Evolutionary conservation across 1,140 invertebrate genomes (phyloP).

Genomic region (Drosophila santomea): DNA sequence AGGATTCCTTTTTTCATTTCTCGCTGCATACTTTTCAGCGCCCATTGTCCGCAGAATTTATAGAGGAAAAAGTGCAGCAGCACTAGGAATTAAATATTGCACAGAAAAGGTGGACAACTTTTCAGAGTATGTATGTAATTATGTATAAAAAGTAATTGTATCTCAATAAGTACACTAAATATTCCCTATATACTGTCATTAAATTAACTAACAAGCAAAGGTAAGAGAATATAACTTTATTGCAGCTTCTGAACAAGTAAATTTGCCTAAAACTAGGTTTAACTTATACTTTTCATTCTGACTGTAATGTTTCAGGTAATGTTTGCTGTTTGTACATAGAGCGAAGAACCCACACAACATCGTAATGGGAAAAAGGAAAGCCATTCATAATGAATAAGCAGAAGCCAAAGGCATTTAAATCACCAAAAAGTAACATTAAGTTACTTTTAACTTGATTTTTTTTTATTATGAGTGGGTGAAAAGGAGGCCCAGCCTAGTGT

Average conservation of each 20-base stretch:
- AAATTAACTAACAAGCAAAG: no score
- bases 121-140: neutral
- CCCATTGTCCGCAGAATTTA: constrained; percentile 31
- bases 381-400: constrained; percentile 14
- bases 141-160: neutral
- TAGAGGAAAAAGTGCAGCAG: neutral
- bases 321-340: no score
- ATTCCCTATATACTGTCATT: no score
- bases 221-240: no score
- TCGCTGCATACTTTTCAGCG: constrained; percentile 29
- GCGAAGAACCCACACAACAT: no score
- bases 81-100: constrained; percentile 5
- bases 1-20: constrained; percentile 17
- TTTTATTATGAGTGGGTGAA: constrained; percentile 22
- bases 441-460: constrained; percentile 35
- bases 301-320: neutral
- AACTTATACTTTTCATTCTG: neutral
- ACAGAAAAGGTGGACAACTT: constrained; percentile 5
- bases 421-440: constrained; percentile 12
- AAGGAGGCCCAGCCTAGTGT: constrained; percentile 18
- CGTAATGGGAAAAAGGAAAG: neutral
- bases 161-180: no score
- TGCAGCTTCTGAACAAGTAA: neutral
- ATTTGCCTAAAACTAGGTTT: neutral
- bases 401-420: constrained; percentile 35